phyloP scores from a whole-genome alignment of 2,113 vertebrate genomes.

The Antennarius striatus region DNA sequence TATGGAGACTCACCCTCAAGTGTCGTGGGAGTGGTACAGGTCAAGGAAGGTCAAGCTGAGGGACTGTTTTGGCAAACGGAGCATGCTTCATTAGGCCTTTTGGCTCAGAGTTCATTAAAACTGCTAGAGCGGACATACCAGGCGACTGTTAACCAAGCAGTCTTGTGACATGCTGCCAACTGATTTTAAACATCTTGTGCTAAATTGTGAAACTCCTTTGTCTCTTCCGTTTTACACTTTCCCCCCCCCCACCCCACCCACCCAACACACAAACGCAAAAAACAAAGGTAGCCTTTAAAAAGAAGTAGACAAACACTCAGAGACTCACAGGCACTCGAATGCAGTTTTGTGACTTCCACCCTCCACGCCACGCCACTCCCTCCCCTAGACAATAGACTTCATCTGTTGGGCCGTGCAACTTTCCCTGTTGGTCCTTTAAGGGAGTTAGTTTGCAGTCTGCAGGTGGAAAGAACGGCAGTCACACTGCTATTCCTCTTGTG shows the following conservation, averaged over 20 bases:
- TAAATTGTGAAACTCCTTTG: constrained; percentile 38
- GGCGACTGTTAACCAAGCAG: constrained; percentile 76
- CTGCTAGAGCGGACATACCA: constrained; percentile 80
- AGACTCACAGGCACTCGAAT: constrained; percentile 27
- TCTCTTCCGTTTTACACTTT: not conserved
- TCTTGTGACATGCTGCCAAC: constrained; percentile 60
- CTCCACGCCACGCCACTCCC: constrained; percentile 25
- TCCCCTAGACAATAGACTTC: constrained; percentile 74
- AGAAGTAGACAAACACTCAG: constrained; percentile 31
- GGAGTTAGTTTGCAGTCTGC: constrained; percentile 37
- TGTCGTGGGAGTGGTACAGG: constrained; percentile 58
- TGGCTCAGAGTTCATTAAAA: constrained; percentile 81
- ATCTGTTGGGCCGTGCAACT: constrained; percentile 78
- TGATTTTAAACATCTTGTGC: constrained; percentile 75
- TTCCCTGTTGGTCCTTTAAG: constrained; percentile 64
- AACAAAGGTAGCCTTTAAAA: constrained; percentile 40
- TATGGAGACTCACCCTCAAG: constrained; percentile 70
- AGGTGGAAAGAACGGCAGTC: constrained; percentile 57
- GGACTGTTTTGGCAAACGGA: constrained; percentile 73
- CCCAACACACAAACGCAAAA: constrained; percentile 40
- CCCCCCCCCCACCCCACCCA: not conserved
- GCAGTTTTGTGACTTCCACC: constrained; percentile 24
- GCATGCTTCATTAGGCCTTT: constrained; percentile 81
- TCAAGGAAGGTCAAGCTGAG: constrained; percentile 66
- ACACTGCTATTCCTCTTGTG: constrained; percentile 47